Evolutionary conservation across 2,797 vertebrate species (phyloP).

Genomic region (Enteromius radiatus): DNA sequence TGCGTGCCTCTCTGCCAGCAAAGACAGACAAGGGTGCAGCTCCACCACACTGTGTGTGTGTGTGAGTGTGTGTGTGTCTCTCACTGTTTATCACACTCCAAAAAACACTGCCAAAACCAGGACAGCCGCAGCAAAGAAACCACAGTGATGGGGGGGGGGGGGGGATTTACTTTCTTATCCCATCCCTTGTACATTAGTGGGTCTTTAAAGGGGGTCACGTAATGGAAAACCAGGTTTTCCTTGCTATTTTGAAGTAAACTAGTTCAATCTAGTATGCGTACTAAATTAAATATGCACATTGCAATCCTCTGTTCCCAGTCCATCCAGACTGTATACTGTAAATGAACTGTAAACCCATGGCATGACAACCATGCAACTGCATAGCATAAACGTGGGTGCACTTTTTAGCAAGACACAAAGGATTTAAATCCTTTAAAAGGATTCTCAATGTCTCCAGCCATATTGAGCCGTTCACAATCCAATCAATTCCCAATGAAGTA

Average conservation of each 20-base stretch:
- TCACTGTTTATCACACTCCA: conserved; percentile 68
- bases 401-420: too few relatives aligned
- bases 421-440: not conserved
- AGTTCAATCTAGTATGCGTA: not conserved
- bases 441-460: not conserved
- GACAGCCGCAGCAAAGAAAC: conserved; percentile 57
- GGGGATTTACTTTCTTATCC: not conserved
- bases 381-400: too few relatives aligned
- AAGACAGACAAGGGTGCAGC: conserved; percentile 56
- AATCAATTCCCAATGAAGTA: not conserved
- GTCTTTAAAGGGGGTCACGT: conserved; percentile 8
- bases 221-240: not conserved
- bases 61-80: conserved; percentile 44
- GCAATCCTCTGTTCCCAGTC: not conserved
- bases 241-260: conserved; percentile 15
- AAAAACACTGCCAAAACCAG: conserved; percentile 55
- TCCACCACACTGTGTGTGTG: conserved; percentile 51
- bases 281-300: not conserved
- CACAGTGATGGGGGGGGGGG: conserved; percentile 55
- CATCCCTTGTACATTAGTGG: not conserved
- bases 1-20: conserved; percentile 37
- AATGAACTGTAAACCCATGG: not conserved
- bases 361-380: not conserved
- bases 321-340: not conserved
- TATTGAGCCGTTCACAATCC: not conserved